Base-by-base conservation (phyloP, 2,888 invertebrate species). In the Oscheius onirici region DNA sequence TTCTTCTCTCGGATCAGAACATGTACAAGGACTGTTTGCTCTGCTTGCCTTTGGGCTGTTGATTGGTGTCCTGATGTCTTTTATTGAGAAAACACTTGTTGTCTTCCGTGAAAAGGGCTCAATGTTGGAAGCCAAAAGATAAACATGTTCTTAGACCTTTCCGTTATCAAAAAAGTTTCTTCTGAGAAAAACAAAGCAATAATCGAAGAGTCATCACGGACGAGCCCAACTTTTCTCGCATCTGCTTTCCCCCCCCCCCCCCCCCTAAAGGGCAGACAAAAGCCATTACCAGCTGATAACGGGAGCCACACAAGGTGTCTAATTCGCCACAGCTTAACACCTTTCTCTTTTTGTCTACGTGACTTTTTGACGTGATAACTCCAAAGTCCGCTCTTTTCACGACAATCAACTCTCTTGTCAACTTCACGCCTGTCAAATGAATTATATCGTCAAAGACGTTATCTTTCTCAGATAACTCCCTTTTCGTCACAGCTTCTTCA, bases 1-100 rank as follows among this genome's bases (percentile, higher is more conserved):
- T 1, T 78, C 75, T 15, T 69, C 84, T 22, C 72, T 84, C 10
- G 82, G 77, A 3, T 75, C 97, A 82, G 95, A 94, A 22, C 96
- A 97, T 89, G 89, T 90, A 0, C 92, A 93, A 78, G 97, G 97
- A 3, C 95, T 97, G 0, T 97, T 97, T 88, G 96, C 97, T 28
- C 95, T 97, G 0, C 90, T 97, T 0, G 91, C 96, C 0, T 95
- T 94, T 78, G 97, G 97, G n/a, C 63, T 63, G 15, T 17, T 46
- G n/a, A 34, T 63, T 10, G 63, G 49, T 15, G 17, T 63, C 15
- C 15, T 63, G 26, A 26, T 17, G 10, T 63, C 63, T 10, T 24
- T 63, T 11, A n/a, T 63, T 1, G 63, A 63, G 34, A 63, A 63
- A 49, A 26, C 51, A 63, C 10, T 63, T 3, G 17, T 40, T 41